Evolutionary conservation across 2,888 invertebrate species (phyloP).

Genomic region (Drosophila suboccidentalis): DNA sequence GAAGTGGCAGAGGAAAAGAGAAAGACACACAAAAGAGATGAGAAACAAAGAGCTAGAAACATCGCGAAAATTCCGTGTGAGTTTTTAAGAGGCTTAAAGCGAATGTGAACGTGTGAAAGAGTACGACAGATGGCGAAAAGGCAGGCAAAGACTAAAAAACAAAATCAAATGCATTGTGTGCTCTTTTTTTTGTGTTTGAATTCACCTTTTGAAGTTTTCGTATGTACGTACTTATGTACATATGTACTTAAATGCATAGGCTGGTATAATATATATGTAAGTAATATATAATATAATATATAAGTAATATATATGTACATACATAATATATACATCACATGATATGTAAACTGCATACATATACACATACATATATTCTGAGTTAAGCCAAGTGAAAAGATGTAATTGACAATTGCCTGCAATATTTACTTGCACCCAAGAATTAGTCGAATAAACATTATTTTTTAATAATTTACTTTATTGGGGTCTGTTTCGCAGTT

Average conservation of each 20-base stretch:
- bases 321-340: no score
- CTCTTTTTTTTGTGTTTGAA: background rate
- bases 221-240: background rate
- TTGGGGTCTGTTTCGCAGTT: slow-evolving; percentile 32
- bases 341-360: no score
- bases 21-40: no score
- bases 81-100: background rate
- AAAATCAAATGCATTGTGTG: background rate
- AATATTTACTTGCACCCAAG: background rate
- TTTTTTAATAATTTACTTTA: slow-evolving; percentile 28
- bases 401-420: no score
- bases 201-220: background rate
- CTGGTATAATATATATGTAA: no score
- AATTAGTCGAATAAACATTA: background rate
- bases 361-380: no score
- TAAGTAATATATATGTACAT: no score
- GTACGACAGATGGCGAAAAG: background rate
- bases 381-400: no score
- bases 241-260: background rate
- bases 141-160: background rate
- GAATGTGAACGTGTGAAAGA: background rate
- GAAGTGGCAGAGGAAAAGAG: no score
- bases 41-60: slow-evolving; percentile 16
- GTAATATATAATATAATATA: no score
- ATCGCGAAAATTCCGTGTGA: slow-evolving; percentile 4